Conservation (phyloP, 2,888 invertebrate species). For the Mimas tiliae region DNA sequence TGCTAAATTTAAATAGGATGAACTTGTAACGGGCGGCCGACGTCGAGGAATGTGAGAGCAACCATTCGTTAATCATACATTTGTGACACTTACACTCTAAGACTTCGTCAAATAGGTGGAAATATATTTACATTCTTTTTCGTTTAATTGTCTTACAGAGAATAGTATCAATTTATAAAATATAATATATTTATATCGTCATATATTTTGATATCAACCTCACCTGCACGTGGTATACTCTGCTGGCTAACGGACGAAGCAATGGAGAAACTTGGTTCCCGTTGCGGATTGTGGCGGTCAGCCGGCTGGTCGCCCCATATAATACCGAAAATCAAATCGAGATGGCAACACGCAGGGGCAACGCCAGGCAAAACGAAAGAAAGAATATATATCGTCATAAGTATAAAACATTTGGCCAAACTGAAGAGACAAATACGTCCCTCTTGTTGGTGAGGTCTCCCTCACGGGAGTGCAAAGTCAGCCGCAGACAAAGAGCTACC, state of each 20-base stretch:
- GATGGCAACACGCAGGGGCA: too few species aligned
- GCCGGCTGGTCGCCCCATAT: too few species aligned
- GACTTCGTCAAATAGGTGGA: constrained; percentile 55
- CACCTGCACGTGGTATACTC: too few species aligned
- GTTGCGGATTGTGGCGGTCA: too few species aligned
- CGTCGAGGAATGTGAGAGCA: constrained; percentile 73
- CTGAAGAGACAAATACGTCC: constrained; percentile 42
- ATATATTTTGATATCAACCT: neutral
- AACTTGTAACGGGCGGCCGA: constrained; percentile 81
- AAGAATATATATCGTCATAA: too few species aligned
- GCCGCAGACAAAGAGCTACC: constrained; percentile 72
- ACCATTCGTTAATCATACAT: constrained; percentile 81
- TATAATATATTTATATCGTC: neutral
- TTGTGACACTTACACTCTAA: constrained; percentile 77
- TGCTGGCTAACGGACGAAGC: too few species aligned
- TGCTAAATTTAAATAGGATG: constrained; percentile 84
- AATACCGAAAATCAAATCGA: too few species aligned
- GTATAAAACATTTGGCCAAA: constrained; percentile 24
- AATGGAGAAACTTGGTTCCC: too few species aligned
- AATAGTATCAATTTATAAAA: neutral
- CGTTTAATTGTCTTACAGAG: constrained; percentile 15
- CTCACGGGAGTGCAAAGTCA: constrained; percentile 61
- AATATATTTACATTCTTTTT: constrained; percentile 39
- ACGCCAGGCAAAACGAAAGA: too few species aligned
- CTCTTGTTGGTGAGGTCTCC: constrained; percentile 40